A percentile compares a stretch with the other conserved stretches of the same genome.
phyloP scores from a whole-genome alignment of 2,113 vertebrate species.

The Elaphurus davidianus region DNA sequence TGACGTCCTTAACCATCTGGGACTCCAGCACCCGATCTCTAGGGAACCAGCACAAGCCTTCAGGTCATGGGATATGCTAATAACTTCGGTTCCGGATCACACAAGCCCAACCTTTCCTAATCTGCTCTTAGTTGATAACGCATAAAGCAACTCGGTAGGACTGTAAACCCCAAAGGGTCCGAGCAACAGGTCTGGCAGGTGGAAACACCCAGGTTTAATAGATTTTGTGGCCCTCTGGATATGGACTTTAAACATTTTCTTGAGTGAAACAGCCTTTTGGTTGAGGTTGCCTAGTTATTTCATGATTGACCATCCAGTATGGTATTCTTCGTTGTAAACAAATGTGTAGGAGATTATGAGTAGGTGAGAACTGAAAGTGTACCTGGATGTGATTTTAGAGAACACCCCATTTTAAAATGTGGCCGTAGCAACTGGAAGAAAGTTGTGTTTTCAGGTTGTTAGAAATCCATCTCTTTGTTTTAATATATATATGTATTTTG shows the following conservation, averaged over 20 bases:
- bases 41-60: background rate
- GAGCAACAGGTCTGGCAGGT: background rate
- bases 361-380: background rate
- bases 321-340: background rate
- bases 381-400: background rate
- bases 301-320: background rate
- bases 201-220: background rate
- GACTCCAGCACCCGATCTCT: background rate
- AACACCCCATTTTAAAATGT: background rate
- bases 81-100: background rate
- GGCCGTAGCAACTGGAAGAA: background rate
- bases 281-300: background rate
- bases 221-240: background rate
- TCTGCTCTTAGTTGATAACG: background rate
- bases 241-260: background rate
- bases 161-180: background rate
- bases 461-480: background rate
- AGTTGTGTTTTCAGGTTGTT: background rate
- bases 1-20: background rate
- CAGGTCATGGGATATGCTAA: background rate
- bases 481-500: background rate
- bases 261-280: background rate
- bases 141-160: background rate
- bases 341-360: background rate
- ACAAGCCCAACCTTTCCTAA: background rate